Evolutionary conservation across 2,113 vertebrate species (phyloP).

Genomic region (Sigmodon hispidus): DNA sequence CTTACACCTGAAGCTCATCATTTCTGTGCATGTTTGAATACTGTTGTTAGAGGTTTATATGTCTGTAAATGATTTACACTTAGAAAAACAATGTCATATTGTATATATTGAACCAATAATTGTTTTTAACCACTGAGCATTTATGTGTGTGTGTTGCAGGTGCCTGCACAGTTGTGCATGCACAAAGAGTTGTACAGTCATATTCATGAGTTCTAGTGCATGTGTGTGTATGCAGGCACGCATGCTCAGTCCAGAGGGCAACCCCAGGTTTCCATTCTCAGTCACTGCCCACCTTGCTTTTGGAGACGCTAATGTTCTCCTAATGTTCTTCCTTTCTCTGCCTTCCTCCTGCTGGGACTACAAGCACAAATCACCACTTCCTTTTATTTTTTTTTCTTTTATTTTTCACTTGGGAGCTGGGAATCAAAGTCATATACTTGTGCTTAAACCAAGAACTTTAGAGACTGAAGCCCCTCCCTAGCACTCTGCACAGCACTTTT

Average conservation of each 20-base stretch:
- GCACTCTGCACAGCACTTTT: background rate
- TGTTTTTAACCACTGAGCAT: background rate
- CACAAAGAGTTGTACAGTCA: background rate
- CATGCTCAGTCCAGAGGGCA: background rate
- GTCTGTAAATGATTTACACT: background rate
- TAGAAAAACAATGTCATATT: background rate
- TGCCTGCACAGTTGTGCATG: background rate
- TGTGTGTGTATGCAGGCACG: background rate
- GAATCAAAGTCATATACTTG: background rate
- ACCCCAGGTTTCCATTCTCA: background rate
- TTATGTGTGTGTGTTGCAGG: background rate
- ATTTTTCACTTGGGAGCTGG: background rate
- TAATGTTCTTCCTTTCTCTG: background rate
- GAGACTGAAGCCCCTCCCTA: too few relatives aligned
- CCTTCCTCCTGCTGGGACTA: too few relatives aligned
- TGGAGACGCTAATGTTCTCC: background rate
- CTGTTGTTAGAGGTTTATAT: background rate
- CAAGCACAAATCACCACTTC: background rate
- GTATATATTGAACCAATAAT: background rate
- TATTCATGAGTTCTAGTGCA: background rate
- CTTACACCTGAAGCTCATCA: background rate
- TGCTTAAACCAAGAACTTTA: background rate
- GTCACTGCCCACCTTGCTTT: background rate
- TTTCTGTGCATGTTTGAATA: background rate
- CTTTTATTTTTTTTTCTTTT: background rate